A percentile compares a stretch with the other conserved stretches of the same genome.
phyloP scores from a whole-genome alignment of 2,888 invertebrate genomes.

The Melanophora roralis region DNA sequence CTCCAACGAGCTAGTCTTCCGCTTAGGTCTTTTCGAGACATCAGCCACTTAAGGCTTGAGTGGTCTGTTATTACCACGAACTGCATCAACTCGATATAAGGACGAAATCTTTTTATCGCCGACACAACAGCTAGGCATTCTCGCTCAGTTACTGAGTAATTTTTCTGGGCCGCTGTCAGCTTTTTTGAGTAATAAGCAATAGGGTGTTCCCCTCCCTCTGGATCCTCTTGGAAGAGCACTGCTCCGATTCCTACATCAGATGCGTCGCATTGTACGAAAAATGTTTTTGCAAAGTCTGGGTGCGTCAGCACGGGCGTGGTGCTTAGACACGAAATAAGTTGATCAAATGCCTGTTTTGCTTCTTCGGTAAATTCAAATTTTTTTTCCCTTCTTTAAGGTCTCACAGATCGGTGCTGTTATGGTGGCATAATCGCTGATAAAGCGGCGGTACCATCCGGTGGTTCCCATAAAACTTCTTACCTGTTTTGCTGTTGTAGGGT shows the following conservation, averaged over 20 bases:
- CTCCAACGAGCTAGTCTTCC: constrained; percentile 30
- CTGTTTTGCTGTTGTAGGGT: background rate
- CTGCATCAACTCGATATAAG: constrained; percentile 17
- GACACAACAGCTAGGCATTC: background rate
- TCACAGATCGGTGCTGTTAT: background rate
- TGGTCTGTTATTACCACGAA: constrained; percentile 33
- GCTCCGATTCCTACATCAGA: background rate
- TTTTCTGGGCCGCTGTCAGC: background rate
- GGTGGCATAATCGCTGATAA: background rate
- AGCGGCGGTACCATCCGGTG: background rate
- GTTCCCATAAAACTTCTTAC: background rate
- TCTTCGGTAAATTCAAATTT: background rate
- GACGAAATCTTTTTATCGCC: background rate
- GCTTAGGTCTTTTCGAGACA: constrained; percentile 1
- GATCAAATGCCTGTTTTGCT: background rate
- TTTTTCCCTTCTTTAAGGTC: background rate
- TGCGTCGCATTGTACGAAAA: background rate
- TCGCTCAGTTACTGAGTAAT: background rate
- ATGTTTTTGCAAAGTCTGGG: background rate
- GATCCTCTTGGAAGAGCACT: background rate
- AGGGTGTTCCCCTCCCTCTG: background rate
- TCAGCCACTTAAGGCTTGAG: constrained; percentile 26
- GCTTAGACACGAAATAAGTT: background rate
- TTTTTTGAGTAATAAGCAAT: background rate
- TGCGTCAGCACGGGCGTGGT: background rate